Conservation (phyloP, 2,888 invertebrate species). For the Himalopsyche tibetana region DNA sequence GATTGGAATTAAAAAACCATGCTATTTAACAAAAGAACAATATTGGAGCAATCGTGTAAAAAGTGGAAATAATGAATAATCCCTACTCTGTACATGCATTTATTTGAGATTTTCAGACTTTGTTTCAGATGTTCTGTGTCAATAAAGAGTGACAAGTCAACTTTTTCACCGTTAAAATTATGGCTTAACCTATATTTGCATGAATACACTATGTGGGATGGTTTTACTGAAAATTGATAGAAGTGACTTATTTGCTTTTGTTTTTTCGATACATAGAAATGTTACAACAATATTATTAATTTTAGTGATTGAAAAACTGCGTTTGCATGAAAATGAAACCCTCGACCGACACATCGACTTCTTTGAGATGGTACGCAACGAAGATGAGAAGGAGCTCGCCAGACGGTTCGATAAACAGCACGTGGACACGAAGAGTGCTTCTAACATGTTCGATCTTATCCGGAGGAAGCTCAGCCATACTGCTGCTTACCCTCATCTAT, state of each 20-base stretch:
- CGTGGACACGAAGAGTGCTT: conserved; percentile 95
- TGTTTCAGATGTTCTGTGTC: too few relatives aligned
- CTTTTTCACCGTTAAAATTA: too few relatives aligned
- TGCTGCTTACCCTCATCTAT: conserved; percentile 93
- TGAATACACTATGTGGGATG: too few relatives aligned
- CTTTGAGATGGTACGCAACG: conserved; percentile 98
- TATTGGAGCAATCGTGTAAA: too few relatives aligned
- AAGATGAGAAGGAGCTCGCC: conserved; percentile 96
- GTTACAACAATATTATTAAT: conserved; percentile 48
- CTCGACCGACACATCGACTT: conserved; percentile 97
- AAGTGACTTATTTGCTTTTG: background rate
- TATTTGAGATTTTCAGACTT: too few relatives aligned
- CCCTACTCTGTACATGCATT: too few relatives aligned
- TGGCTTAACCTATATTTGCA: too few relatives aligned
- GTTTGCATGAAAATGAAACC: conserved; percentile 95
- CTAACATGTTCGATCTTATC: conserved; percentile 93
- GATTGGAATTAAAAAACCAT: too few relatives aligned
- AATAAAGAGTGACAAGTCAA: too few relatives aligned
- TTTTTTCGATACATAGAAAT: too few relatives aligned
- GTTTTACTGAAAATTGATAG: background rate
- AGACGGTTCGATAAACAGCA: conserved; percentile 93
- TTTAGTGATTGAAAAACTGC: conserved; percentile 91
- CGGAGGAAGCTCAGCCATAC: conserved; percentile 93
- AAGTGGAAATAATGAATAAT: too few relatives aligned
- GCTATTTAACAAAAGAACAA: too few relatives aligned